Base-by-base conservation (phyloP, 2,888 invertebrate genomes). In the Torymus aiolomorphi region DNA sequence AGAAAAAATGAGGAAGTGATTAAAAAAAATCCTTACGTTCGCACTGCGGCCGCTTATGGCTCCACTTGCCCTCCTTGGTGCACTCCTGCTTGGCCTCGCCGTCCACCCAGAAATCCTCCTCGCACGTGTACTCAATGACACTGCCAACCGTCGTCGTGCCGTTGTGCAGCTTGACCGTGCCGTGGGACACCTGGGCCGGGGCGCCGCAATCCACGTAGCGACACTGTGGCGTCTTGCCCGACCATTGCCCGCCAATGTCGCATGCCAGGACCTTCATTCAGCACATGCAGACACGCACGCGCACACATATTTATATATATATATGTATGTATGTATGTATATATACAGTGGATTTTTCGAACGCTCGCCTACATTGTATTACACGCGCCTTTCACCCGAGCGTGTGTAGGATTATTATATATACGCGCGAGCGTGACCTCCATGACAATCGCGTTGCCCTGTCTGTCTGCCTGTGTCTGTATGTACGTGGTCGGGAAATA, bases 201-300 rank as follows among this genome's bases (percentile, higher is more conserved):
- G 95, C 94, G 0, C 96, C 96, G 89, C 96, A 97, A 89, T 96
- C 97, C 2, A 97, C 95, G 90, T 95, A 97, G 88, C 95, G 94
- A 89, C 97, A 97, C 2, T 94, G 93, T 0, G 97, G 96, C 0
- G 95, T 93, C 87, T 93, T 93, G 18, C 95, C 95, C 0, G 95
- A 94, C 97, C 97, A 97, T 81, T 94, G 93, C 0, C 97, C 97
- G 2, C 97, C 97, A 16, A 97, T 92, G 57, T 95, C 94, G 88
- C 97, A 97, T 13, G 95, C 94, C 54, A 97, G 92, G 57, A 95
- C 93, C 96, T 96, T 87, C 70, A 63, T 31, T 31, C 31, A 31
- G 8, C 31, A 31, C 0, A 31, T 20, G 20, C 20, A 20, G 20
- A 2, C 20, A 20, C 2, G 2, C 20, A 20, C 20, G 2, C 20